Evolutionary conservation across 2,113 vertebrate genomes (phyloP).

Genomic region (Leucosticte australis): DNA sequence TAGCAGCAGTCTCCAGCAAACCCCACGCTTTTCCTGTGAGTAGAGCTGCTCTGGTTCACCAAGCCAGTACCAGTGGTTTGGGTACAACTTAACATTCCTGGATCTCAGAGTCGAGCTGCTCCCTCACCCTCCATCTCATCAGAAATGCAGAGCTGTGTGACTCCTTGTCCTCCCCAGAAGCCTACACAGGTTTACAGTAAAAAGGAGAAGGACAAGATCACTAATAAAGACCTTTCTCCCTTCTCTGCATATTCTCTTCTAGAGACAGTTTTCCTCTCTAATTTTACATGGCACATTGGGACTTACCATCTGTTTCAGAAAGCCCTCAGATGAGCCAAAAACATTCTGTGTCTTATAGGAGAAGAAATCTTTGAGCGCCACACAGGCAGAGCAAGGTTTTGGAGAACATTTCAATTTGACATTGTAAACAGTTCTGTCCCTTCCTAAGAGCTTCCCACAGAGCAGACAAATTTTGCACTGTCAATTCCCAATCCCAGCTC

Average conservation of each 20-base stretch:
- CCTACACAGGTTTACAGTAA: neutral
- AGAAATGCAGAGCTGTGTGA: neutral
- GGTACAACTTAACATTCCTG: neutral
- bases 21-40: neutral
- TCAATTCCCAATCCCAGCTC: neutral
- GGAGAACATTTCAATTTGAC: slow-evolving; percentile 6
- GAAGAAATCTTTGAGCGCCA: neutral
- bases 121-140: neutral
- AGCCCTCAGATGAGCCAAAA: neutral
- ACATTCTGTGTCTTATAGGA: neutral
- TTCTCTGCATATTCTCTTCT: neutral
- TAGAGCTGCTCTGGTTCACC: neutral
- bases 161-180: neutral
- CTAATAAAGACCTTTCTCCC: slow-evolving; percentile 13
- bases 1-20: neutral
- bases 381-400: neutral
- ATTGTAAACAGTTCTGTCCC: neutral
- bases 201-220: neutral
- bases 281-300: neutral
- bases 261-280: slow-evolving; percentile 10
- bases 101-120: neutral
- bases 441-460: neutral
- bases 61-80: neutral
- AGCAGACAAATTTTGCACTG: neutral
- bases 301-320: slow-evolving; percentile 42